Base-by-base conservation (phyloP, 2,888 invertebrate genomes). In the Nysson spinosus region DNA sequence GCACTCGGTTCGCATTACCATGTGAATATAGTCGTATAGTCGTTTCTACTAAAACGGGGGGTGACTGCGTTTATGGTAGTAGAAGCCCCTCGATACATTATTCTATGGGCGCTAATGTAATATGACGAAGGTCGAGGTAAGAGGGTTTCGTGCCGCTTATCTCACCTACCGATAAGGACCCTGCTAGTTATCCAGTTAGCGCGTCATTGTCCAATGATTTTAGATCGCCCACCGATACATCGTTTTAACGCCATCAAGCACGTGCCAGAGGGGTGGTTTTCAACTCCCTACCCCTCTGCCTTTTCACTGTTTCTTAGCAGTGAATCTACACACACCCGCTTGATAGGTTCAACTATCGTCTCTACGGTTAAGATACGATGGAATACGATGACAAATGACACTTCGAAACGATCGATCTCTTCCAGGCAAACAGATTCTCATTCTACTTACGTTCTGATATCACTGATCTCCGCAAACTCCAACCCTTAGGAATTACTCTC, bases 141-240 rank as follows among this genome's bases (percentile, higher is more conserved):
- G 64, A 47, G 54, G 60, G 61, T 52, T 56, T 24, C 71, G 32
- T 47, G 55, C 44, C 65, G 73, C 80, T 83, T 82, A 83, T 82
- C 83, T 57, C 77, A 47, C 49, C 55, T 40, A 19, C 56, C 73
- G 83, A 83, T 83, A 83, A 82, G 76, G 73, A 55, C 79, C 73
- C 78, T 60, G 78, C 79, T 75, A 79, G 84, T 85, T 85, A 85
- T 86, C 86, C 85, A 86, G 86, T 87, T 86, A 86, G 86, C 85
- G 83, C 78, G 75, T 82, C 78, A 83, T 83, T 83, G 83, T 83
- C 78, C 81, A 78, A 83, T 81, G 83, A 85, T 85, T 85, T 85
- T 80, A 85, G 86, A 86, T 86, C 80, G 78, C 50, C 58, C 72
- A 56, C 63, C 73, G 82, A 84, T 82, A 83, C 68, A 75, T 71